phyloP scores from a whole-genome alignment of 2,888 invertebrate genomes.

The Lasioglossum oenotherae region DNA sequence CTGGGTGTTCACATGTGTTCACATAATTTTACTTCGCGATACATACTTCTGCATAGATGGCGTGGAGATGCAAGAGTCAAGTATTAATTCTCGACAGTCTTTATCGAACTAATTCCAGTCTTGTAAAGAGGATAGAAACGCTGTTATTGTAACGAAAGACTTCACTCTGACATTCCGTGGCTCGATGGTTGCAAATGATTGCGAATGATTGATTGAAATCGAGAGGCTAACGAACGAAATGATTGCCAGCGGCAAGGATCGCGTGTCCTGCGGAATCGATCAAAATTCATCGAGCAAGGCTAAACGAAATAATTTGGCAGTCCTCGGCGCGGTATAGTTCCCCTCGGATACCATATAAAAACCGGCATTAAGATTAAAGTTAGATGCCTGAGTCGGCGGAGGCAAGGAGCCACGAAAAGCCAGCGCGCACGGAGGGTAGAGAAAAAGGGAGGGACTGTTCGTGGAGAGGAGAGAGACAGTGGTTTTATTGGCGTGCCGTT shows the following conservation, averaged over 20 bases:
- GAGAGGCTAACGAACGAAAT: not conserved
- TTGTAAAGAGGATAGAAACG: too few relatives aligned
- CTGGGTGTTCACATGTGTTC: too few relatives aligned
- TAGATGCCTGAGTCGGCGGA: constrained; percentile 20
- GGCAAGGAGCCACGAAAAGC: not conserved
- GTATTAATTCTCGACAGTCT: too few relatives aligned
- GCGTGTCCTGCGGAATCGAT: not conserved
- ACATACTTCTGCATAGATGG: too few relatives aligned
- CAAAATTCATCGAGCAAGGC: not conserved
- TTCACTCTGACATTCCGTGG: too few relatives aligned
- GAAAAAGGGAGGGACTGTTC: not conserved
- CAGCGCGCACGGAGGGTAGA: not conserved
- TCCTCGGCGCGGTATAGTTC: not conserved
- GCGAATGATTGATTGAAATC: not conserved
- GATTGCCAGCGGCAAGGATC: not conserved
- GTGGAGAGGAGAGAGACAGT: not conserved
- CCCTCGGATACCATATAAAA: constrained; percentile 32
- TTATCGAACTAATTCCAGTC: too few relatives aligned
- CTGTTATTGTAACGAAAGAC: too few relatives aligned
- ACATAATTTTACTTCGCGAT: too few relatives aligned
- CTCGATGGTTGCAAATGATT: not conserved
- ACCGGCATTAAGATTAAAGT: constrained; percentile 44
- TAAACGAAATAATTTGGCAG: not conserved
- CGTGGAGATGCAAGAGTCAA: too few relatives aligned
- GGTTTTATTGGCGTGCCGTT: constrained; percentile 67